Conservation (phyloP, 2,888 invertebrate genomes). For the Atethmia centrago region DNA sequence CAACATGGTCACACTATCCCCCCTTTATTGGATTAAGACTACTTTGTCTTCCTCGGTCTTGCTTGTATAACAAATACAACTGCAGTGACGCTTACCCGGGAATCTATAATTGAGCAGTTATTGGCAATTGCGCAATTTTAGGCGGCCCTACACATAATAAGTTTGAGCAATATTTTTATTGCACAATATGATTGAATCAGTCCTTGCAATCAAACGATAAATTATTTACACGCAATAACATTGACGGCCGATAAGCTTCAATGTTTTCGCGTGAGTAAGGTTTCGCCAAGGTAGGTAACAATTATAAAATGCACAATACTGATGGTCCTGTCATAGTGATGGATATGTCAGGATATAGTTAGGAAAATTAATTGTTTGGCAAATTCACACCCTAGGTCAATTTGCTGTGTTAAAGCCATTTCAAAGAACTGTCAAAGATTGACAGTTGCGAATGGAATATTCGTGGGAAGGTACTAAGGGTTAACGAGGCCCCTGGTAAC, state of each 20-base stretch:
- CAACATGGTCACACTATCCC: conserved; percentile 50
- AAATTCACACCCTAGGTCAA: too few species aligned
- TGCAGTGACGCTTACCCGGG: background rate
- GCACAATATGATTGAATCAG: too few species aligned
- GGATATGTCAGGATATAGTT: too few species aligned
- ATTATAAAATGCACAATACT: background rate
- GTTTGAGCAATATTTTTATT: background rate
- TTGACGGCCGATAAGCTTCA: background rate
- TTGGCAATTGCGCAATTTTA: background rate
- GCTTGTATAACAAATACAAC: background rate
- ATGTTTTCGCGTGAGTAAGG: background rate
- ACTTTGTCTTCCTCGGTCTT: conserved; percentile 43
- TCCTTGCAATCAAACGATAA: background rate
- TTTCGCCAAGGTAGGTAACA: too few species aligned
- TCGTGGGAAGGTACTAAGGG: too few species aligned
- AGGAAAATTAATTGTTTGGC: too few species aligned
- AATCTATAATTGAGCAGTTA: conserved; percentile 7
- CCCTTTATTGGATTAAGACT: conserved; percentile 74
- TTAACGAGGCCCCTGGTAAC: too few species aligned
- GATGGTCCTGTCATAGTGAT: too few species aligned
- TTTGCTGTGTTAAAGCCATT: too few species aligned
- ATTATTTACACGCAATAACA: background rate
- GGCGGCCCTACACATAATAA: background rate
- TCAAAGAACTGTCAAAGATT: too few species aligned
- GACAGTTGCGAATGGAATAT: too few species aligned